Evolutionary conservation across 1,140 invertebrate species (phyloP).

Genomic region (Drosophila baimaii): DNA sequence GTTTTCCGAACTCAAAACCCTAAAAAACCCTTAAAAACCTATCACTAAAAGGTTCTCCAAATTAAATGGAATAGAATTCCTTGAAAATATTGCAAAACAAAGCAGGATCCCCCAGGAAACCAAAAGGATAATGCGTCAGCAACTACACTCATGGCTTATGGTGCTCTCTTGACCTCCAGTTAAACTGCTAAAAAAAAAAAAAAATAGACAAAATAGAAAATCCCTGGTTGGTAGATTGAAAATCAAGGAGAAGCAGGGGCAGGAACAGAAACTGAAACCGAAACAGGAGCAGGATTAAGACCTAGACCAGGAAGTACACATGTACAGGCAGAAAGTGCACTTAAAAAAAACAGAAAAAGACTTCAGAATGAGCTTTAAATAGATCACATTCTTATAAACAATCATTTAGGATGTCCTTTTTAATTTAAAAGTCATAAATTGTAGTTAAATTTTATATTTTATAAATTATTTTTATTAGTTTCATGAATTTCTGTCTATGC

Average conservation of each 20-base stretch:
- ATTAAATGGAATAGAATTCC: neutral
- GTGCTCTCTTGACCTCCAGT: conserved; percentile 75
- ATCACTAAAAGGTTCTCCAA: neutral
- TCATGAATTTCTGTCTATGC: conserved; percentile 1
- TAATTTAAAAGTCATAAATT: no score
- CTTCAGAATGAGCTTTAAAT: neutral
- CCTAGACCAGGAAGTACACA: conserved; percentile 42
- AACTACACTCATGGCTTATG: conserved; percentile 44
- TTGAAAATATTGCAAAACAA: no score
- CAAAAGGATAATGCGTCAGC: conserved; percentile 51
- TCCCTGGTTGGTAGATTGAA: conserved; percentile 15
- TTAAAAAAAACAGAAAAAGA: neutral
- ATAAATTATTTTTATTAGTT: neutral
- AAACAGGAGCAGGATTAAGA: conserved; percentile 13
- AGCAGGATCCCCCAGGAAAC: neutral
- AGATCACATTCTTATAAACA: no score
- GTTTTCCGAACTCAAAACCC: no score
- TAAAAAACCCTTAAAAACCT: neutral
- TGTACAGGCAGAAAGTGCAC: conserved; percentile 37
- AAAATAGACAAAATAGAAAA: neutral
- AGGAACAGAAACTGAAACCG: conserved; percentile 15
- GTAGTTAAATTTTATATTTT: neutral
- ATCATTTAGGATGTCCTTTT: no score
- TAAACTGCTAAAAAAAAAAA: conserved; percentile 61
- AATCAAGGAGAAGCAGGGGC: neutral